These are phyloP conservation scores for Balaenoptera acutorostrata DNA, from an alignment of 2,113 vertebrate species.

Conservation along the genomic window DNA sequence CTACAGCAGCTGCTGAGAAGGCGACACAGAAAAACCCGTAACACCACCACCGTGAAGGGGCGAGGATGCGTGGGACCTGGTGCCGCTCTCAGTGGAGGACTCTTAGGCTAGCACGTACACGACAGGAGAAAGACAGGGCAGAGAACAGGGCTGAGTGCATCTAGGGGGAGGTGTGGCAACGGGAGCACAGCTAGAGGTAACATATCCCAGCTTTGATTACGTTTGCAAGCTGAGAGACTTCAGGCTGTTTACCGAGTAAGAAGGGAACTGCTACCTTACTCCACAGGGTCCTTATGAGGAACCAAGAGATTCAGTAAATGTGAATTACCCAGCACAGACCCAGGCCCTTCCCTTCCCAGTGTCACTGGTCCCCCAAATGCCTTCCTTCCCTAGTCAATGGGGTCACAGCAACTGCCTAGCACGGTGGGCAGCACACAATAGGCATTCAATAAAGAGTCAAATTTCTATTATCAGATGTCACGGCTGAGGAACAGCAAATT, in stretches of 20 bases:
- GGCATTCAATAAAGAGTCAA: background rate
- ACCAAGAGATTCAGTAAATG: background rate
- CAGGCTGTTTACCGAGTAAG: background rate
- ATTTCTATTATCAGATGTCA: slow-evolving; percentile 5
- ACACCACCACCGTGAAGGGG: background rate
- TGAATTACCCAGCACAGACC: background rate
- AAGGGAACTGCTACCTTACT: background rate
- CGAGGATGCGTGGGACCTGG: rapidly evolving
- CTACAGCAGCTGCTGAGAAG: background rate
- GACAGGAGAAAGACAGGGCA: background rate
- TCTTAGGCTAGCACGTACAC: rapidly evolving
- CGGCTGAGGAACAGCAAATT: background rate
- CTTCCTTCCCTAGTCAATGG: background rate
- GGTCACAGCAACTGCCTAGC: background rate
- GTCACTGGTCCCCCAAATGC: background rate
- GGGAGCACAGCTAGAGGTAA: background rate
- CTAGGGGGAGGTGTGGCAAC: background rate
- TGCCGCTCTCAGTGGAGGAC: rapidly evolving
- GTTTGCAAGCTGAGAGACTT: background rate
- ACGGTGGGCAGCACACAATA: background rate
- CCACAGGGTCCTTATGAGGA: background rate
- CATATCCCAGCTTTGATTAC: background rate
- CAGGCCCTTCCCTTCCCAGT: background rate
- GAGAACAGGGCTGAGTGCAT: background rate
- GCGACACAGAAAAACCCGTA: background rate